A percentile compares a stretch with the other conserved stretches of the same genome.
Conservation (phyloP, 2,888 invertebrate genomes). For the Limnephilus auricula region DNA sequence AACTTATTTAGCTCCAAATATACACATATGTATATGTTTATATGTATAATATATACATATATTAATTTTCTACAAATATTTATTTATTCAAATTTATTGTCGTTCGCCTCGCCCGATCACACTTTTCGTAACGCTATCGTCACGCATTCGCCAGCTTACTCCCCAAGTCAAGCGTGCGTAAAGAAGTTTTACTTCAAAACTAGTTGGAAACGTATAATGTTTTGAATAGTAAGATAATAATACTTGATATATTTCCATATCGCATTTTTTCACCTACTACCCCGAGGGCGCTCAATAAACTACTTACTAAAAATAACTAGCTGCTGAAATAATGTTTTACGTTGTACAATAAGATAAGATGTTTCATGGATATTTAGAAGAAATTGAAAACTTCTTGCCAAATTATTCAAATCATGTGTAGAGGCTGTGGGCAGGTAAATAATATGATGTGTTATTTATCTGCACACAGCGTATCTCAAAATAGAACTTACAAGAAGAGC, state of each 20-base stretch:
- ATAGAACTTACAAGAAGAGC: not conserved
- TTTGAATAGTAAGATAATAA: not conserved
- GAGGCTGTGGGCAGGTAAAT: not conserved
- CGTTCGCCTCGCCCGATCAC: no score
- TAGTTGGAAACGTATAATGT: not conserved
- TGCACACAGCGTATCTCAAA: not conserved
- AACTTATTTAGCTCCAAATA: no score
- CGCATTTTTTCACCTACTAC: not conserved
- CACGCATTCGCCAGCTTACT: no score
- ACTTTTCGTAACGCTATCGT: no score
- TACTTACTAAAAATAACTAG: not conserved
- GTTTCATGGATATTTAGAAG: not conserved
- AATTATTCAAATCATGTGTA: not conserved
- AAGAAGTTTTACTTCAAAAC: no score
- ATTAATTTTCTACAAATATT: no score
- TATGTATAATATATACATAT: no score
- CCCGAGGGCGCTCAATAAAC: not conserved
- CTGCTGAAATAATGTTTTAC: not conserved
- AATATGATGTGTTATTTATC: no score
- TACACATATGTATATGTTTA: no score
- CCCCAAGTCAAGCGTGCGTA: no score
- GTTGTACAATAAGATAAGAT: not conserved
- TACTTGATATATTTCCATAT: not conserved
- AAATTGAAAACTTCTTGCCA: not conserved
- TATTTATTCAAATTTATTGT: no score